phyloP scores from a whole-genome alignment of 1,140 invertebrate genomes.

The Calosoma granatense region DNA sequence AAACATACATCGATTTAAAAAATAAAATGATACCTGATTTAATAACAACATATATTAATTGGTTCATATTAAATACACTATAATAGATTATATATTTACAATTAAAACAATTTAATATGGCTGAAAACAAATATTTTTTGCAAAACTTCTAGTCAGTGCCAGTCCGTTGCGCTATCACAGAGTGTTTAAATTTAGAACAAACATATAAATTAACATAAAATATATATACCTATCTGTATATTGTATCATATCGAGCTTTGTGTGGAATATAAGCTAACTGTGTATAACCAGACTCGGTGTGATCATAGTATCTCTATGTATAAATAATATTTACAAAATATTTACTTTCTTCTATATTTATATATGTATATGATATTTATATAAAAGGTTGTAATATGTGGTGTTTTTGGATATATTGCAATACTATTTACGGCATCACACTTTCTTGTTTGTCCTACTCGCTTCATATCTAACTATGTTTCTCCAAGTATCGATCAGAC shows the following conservation, averaged over 20 bases:
- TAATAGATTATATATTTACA: constrained; percentile 1
- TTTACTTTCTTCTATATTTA: not conserved
- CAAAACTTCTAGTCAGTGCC: constrained; percentile 16
- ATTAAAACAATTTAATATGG: constrained; percentile 4
- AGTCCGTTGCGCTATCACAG: constrained; percentile 28
- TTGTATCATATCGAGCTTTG: not conserved
- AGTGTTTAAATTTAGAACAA: constrained; percentile 22
- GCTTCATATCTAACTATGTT: too few species aligned
- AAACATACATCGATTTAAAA: not conserved
- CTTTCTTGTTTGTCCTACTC: not conserved
- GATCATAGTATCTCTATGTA: not conserved
- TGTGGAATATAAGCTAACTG: not conserved
- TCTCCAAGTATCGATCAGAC: not conserved
- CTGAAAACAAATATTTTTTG: not conserved
- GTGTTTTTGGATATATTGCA: too few species aligned
- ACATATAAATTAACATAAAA: constrained; percentile 11
- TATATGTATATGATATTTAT: not conserved
- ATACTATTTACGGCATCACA: too few species aligned
- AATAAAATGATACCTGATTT: too few species aligned
- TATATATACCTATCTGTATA: not conserved
- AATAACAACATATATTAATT: not conserved
- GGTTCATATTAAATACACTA: too few species aligned
- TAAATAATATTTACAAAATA: not conserved
- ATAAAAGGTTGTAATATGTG: too few species aligned
- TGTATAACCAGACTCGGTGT: not conserved